phyloP scores from a whole-genome alignment of 2,113 vertebrate genomes.

The Telmatochromis sp. region DNA sequence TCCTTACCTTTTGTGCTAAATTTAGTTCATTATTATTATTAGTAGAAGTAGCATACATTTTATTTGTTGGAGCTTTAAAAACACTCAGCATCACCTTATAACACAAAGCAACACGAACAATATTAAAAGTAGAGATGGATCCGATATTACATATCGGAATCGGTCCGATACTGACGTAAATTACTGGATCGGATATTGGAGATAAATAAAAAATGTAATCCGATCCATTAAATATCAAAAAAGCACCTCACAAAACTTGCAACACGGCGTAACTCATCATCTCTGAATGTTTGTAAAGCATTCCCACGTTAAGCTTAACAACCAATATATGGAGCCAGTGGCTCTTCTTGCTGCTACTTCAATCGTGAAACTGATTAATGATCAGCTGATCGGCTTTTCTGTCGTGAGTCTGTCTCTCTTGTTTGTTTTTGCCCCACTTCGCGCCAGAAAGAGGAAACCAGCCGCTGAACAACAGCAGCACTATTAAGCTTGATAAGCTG shows the following conservation, averaged over 20 bases:
- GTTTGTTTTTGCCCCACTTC: accelerated
- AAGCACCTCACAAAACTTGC: background rate
- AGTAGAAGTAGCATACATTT: background rate
- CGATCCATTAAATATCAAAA: background rate
- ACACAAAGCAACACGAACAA: background rate
- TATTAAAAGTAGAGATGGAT: background rate
- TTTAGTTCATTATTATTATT: background rate
- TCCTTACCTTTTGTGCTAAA: background rate
- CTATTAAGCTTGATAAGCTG: accelerated
- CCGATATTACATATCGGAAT: background rate
- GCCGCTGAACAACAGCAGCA: background rate
- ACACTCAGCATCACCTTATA: background rate
- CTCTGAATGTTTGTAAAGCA: background rate
- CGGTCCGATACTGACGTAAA: background rate
- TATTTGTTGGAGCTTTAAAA: background rate
- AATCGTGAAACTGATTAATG: accelerated
- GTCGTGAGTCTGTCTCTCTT: accelerated
- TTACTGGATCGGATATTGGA: background rate
- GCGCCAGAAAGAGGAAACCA: accelerated
- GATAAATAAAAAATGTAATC: background rate
- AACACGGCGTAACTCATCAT: background rate
- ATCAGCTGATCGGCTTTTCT: background rate
- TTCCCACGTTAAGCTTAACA: background rate
- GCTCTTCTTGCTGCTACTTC: background rate
- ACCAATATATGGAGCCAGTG: accelerated